These are phyloP conservation scores for Protophormia terraenovae DNA, from an alignment of 2,888 invertebrate genomes.

Conservation along the genomic window DNA sequence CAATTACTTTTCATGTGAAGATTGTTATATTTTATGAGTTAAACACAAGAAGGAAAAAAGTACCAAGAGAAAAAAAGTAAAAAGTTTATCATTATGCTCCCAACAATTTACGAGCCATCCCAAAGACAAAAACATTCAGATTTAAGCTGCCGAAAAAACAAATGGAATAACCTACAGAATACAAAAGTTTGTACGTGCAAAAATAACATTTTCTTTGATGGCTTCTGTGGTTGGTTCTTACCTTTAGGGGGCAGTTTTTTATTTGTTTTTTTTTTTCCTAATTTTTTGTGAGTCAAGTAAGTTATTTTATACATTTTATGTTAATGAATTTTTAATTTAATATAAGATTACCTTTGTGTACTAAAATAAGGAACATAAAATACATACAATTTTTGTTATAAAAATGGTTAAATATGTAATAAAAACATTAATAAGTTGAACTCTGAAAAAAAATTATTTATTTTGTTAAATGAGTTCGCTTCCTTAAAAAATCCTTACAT, in stretches of 20 bases:
- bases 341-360: slow-evolving; percentile 13
- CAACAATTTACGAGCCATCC: slow-evolving; percentile 33
- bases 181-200: slow-evolving; percentile 36
- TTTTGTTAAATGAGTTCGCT: neutral
- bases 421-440: slow-evolving; percentile 11
- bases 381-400: neutral
- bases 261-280: neutral
- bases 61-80: neutral
- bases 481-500: too few relatives aligned
- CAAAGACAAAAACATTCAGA: slow-evolving; percentile 44
- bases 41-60: neutral
- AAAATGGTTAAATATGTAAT: slow-evolving; percentile 21
- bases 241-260: slow-evolving; percentile 15
- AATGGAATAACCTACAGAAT: slow-evolving; percentile 4
- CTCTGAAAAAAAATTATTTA: neutral
- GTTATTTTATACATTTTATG: slow-evolving; percentile 26
- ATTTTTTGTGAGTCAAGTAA: neutral
- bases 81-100: slow-evolving; percentile 35
- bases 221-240: slow-evolving; percentile 28
- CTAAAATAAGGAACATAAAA: neutral
- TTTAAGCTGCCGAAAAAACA: slow-evolving; percentile 9
- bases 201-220: slow-evolving; percentile 50
- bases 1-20: slow-evolving; percentile 73
- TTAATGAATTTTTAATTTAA: slow-evolving; percentile 50
- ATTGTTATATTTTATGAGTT: slow-evolving; percentile 58